phyloP scores from a whole-genome alignment of 1,140 invertebrate species.

The Bombyx mori region ASM3026992v2 NC_085127.1:3594001-3594500 shows the following conservation, averaged over 20 bases:
- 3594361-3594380: conserved; percentile 86
- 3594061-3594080: conserved; percentile 91
- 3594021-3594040: conserved; percentile 97
- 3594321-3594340: conserved; percentile 92
- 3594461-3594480: conserved; percentile 96
- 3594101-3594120: conserved; percentile 95
- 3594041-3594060: conserved; percentile 84
- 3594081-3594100: conserved; percentile 90
- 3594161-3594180: conserved; percentile 93
- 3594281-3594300: conserved; percentile 86
- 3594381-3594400: conserved; percentile 91
- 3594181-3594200: conserved; percentile 95
- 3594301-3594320: conserved; percentile 93
- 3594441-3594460: conserved; percentile 98
- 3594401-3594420: conserved; percentile 87
- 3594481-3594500: conserved; percentile 92
- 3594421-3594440: conserved; percentile 90
- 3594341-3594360: conserved; percentile 91
- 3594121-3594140: conserved; percentile 97
- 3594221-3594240: conserved; percentile 80
- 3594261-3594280: conserved; percentile 91
- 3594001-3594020: conserved; percentile 93
- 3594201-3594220: conserved; percentile 89
- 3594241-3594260: conserved; percentile 79
- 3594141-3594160: conserved; percentile 91